A percentile compares a stretch with the other conserved stretches of the same genome.
phyloP scores from a whole-genome alignment of 2,888 invertebrate species.

The Acanthococcus lagerstroemiae region DNA sequence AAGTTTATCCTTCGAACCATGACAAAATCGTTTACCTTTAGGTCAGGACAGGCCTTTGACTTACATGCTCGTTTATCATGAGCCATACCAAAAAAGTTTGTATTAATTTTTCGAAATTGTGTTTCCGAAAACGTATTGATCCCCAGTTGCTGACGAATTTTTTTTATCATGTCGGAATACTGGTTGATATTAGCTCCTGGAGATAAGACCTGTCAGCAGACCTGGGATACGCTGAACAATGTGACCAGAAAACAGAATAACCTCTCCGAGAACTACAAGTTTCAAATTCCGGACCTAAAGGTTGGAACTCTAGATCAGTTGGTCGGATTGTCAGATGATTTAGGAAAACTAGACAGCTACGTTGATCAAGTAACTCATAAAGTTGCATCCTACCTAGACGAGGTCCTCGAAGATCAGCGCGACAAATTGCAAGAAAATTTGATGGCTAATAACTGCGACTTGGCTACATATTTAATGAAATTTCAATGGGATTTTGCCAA shows the following conservation, averaged over 20 bases:
- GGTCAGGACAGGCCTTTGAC: too few relatives aligned
- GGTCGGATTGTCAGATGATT: slow-evolving; percentile 96
- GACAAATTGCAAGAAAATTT: slow-evolving; percentile 96
- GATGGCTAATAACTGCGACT: slow-evolving; percentile 92
- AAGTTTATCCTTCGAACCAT: too few relatives aligned
- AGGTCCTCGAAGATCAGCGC: slow-evolving; percentile 93
- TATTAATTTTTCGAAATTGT: background rate
- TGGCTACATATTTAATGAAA: slow-evolving; percentile 87
- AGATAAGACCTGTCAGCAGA: slow-evolving; percentile 96
- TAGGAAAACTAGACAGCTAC: slow-evolving; percentile 89
- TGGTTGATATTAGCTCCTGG: slow-evolving; percentile 99
- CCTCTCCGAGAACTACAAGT: slow-evolving; percentile 88
- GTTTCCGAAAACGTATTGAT: too few relatives aligned
- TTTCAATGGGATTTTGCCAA: slow-evolving; percentile 99
- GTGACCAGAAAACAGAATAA: slow-evolving; percentile 78
- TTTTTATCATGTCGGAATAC: slow-evolving; percentile 71
- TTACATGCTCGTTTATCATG: too few relatives aligned
- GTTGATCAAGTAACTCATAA: slow-evolving; percentile 93
- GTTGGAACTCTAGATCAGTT: slow-evolving; percentile 98
- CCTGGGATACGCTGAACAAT: slow-evolving; percentile 92
- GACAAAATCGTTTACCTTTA: too few relatives aligned
- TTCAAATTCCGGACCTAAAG: slow-evolving; percentile 97
- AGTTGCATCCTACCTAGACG: slow-evolving; percentile 89
- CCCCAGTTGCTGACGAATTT: background rate
- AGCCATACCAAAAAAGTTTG: too few relatives aligned